Conservation (phyloP, 2,888 invertebrate species). For the Nemapogon koenigi region DNA sequence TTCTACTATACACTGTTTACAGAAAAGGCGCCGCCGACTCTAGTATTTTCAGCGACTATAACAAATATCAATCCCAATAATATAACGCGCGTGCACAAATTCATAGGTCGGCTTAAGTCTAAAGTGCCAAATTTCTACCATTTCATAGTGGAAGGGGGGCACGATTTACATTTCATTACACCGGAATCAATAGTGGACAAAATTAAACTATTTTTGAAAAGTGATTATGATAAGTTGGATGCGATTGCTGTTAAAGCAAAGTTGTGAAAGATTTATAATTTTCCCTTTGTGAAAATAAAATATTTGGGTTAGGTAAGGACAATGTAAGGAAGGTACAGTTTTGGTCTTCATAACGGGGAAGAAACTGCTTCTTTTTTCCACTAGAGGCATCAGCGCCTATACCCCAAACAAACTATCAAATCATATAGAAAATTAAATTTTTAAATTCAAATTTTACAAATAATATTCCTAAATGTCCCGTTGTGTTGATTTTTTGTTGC, state of each 20-base stretch:
- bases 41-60: slow-evolving; percentile 29
- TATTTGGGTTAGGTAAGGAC: no score
- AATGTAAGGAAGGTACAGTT: no score
- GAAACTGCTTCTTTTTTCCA: no score
- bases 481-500: no score
- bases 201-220: slow-evolving; percentile 36
- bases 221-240: slow-evolving; percentile 16
- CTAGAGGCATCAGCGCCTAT: no score
- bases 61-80: no score
- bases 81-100: slow-evolving; percentile 19
- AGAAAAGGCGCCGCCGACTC: slow-evolving; percentile 27
- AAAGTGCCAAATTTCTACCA: slow-evolving; percentile 22
- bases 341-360: no score
- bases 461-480: no score
- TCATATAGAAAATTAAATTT: no score
- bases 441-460: no score
- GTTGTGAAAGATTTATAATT: slow-evolving; percentile 19
- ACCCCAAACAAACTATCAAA: no score
- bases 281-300: no score
- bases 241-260: slow-evolving; percentile 19
- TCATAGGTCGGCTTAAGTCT: slow-evolving; percentile 23
- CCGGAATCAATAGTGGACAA: slow-evolving; percentile 53
- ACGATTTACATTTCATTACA: slow-evolving; percentile 67
- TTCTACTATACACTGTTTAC: slow-evolving; percentile 33
- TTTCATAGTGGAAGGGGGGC: slow-evolving; percentile 53